Base-by-base conservation (phyloP, 2,888 invertebrate genomes). In the Aethes cnicana region DNA sequence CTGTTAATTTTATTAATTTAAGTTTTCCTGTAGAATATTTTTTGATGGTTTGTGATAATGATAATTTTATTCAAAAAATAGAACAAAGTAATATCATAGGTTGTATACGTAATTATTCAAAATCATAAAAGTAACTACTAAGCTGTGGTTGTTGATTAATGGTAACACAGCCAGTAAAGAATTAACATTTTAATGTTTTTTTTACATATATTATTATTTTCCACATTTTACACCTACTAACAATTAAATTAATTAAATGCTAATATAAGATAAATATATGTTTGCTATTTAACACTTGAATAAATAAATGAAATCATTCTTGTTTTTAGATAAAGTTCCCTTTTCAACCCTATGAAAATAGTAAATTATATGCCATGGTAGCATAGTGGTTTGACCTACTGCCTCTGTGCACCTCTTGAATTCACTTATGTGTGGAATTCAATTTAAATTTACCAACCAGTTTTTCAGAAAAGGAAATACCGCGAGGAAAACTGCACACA, bases 191-290 rank as follows among this genome's bases (percentile, higher is more conserved):
- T n/a, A n/a, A n/a, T n/a, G n/a, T n/a, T n/a, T n/a, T n/a, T n/a
- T n/a, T n/a, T n/a, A n/a, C n/a, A n/a, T n/a, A n/a, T n/a, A n/a
- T n/a, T n/a, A n/a, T n/a, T n/a, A 64, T 72, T 65, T 66, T 62
- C 44, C 60, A 62, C 32, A 59, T 47, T 20, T 30, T 39, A 54
- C 66, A 84, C 81, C 84, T 82, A 71, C 84, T 80, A 73, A 76
- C 84, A 85, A 85, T 87, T 86, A 74, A 66, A 62, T 66, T 67
- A 64, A 67, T 78, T 69, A 72, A 64, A 66, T 67, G 59, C 67
- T 77, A 82, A 79, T 66, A 68, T 83, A 86, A 86, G 86, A 84
- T 84, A 55, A 76, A 76, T 68, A 78, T 82, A 81, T 71, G 83
- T 85, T 79, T 44, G 43, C 36, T 50, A 30, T n/a, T n/a, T 74